Percentiles rank a stretch among this genome's conserved stretches.
These are phyloP conservation scores for Forbesichthys papilliferus DNA, from an alignment of 2,113 vertebrate species.

Conservation along the genomic window DNA sequence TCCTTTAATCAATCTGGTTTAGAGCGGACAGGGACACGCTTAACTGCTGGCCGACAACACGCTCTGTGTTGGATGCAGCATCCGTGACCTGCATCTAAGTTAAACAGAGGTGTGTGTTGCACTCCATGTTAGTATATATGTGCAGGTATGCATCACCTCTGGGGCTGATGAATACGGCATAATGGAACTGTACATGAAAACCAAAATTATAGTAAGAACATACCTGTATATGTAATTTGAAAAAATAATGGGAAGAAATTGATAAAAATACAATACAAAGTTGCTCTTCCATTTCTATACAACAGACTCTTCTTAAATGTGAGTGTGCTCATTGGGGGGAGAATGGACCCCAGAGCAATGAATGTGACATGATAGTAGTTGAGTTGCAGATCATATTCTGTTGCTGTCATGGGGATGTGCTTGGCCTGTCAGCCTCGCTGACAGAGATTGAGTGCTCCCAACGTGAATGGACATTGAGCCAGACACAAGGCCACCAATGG, in stretches of 20 bases:
- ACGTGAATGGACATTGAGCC: constrained; percentile 59
- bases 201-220: background rate
- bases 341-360: constrained; percentile 38
- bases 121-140: constrained; percentile 15
- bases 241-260: too few species aligned
- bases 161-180: constrained; percentile 21
- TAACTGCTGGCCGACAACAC: constrained; percentile 42
- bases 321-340: constrained; percentile 47
- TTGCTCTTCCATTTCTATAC: constrained; percentile 16
- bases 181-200: constrained; percentile 17
- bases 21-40: constrained; percentile 30
- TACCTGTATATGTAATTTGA: constrained; percentile 19
- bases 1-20: constrained; percentile 53
- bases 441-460: constrained; percentile 74
- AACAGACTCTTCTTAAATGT: constrained; percentile 61
- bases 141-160: constrained; percentile 6
- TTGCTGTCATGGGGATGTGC: constrained; percentile 61
- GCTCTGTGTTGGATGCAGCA: constrained; percentile 24
- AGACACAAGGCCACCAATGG: constrained; percentile 70
- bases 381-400: constrained; percentile 71
- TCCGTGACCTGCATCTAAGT: constrained; percentile 47
- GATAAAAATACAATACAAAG: constrained; percentile 47
- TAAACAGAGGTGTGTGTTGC: constrained; percentile 10
- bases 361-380: constrained; percentile 61
- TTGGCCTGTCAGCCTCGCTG: constrained; percentile 60